phyloP scores from a whole-genome alignment of 2,113 vertebrate species.

The Leptodactylus fuscus region DNA sequence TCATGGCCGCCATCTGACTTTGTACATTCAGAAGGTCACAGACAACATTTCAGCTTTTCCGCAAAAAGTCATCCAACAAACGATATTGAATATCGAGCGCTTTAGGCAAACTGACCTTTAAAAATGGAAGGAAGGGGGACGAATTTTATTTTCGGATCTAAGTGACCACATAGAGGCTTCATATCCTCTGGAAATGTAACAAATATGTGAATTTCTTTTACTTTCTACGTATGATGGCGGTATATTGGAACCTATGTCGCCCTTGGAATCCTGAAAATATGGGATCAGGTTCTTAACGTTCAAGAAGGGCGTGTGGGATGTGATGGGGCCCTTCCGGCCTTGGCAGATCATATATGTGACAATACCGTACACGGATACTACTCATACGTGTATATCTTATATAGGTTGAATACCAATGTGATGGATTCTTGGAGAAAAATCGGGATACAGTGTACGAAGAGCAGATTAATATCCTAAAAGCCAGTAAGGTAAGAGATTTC shows the following conservation, averaged over 20 bases:
- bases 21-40: conserved; percentile 9
- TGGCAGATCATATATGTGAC: too few relatives aligned
- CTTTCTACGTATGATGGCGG: too few relatives aligned
- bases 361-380: too few relatives aligned
- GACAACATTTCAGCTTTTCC: neutral
- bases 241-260: too few relatives aligned
- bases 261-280: too few relatives aligned
- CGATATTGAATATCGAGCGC: neutral
- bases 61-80: neutral
- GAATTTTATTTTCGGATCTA: neutral
- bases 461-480: conserved; percentile 93
- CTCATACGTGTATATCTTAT: neutral
- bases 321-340: too few relatives aligned
- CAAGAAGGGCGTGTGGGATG: too few relatives aligned
- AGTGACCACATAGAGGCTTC: neutral
- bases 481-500: conserved; percentile 87
- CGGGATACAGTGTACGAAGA: conserved; percentile 90
- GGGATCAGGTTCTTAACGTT: too few relatives aligned
- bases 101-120: conserved; percentile 18
- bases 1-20: neutral
- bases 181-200: too few relatives aligned
- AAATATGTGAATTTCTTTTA: too few relatives aligned
- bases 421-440: conserved; percentile 92
- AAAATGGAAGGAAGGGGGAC: neutral
- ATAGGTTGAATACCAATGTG: conserved; percentile 90